Evolutionary conservation across 2,113 vertebrate species (phyloP).

Genomic region (Psophia crepitans): DNA sequence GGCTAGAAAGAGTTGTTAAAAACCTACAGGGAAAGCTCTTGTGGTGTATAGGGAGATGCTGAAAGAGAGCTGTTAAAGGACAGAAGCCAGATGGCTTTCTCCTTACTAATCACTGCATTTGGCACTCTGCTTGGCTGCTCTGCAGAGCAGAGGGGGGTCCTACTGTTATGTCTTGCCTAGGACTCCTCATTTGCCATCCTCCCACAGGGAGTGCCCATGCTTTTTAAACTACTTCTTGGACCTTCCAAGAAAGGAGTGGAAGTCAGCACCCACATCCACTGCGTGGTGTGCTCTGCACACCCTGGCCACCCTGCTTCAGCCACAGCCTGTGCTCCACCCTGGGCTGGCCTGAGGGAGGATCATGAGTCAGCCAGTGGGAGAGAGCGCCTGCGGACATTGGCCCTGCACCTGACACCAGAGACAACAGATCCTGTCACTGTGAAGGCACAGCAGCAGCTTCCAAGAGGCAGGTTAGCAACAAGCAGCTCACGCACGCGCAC

Average conservation of each 20-base stretch:
- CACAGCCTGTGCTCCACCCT: background rate
- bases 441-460: background rate
- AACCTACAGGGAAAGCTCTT: background rate
- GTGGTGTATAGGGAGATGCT: background rate
- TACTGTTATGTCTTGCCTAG: background rate
- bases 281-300: background rate
- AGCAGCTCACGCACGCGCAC: background rate
- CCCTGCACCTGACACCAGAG: background rate
- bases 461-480: background rate
- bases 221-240: background rate
- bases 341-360: background rate
- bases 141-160: background rate
- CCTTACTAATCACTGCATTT: background rate
- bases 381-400: background rate
- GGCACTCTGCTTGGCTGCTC: background rate
- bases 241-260: background rate
- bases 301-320: background rate
- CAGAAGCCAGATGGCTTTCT: background rate
- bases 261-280: background rate
- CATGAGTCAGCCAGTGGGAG: rapidly evolving
- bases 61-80: background rate
- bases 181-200: background rate
- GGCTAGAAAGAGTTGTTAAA: background rate
- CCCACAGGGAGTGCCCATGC: background rate
- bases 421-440: background rate